A percentile compares a stretch with the other conserved stretches of the same genome.
Evolutionary conservation across 2,888 invertebrate species (phyloP).

Genomic region (Sphaerophoria rueppellii): DNA sequence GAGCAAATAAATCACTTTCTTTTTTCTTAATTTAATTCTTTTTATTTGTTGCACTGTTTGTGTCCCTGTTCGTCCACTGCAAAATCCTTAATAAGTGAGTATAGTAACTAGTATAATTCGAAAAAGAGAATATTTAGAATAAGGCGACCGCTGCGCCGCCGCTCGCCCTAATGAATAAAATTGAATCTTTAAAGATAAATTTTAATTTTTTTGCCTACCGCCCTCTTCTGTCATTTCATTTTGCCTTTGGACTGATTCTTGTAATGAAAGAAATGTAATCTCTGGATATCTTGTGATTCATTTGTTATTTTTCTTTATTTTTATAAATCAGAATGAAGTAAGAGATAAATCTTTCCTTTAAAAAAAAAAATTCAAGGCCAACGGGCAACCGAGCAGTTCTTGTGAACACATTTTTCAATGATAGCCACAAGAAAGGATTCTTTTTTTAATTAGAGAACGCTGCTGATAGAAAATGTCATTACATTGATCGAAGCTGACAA

Average conservation of each 20-base stretch:
- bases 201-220: constrained; percentile 50
- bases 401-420: constrained; percentile 26
- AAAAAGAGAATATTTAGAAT: constrained; percentile 59
- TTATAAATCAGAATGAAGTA: constrained; percentile 52
- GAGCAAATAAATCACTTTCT: constrained; percentile 80
- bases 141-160: no score
- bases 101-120: constrained; percentile 72
- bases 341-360: constrained; percentile 60
- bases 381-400: constrained; percentile 16
- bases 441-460: constrained; percentile 65
- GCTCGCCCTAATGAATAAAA: constrained; percentile 70
- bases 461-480: constrained; percentile 73
- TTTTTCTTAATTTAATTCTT: constrained; percentile 65
- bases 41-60: constrained; percentile 53
- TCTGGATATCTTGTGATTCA: constrained; percentile 70
- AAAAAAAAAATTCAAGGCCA: constrained; percentile 35
- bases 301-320: constrained; percentile 70
- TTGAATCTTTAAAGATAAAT: constrained; percentile 73
- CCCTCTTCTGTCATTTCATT: constrained; percentile 18
- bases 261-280: constrained; percentile 62
- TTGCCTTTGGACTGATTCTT: constrained; percentile 39
- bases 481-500: constrained; percentile 66
- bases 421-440: constrained; percentile 74
- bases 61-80: constrained; percentile 42
- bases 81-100: constrained; percentile 71